Conservation (phyloP, 2,797 vertebrate genomes). For the Channa striata region DNA sequence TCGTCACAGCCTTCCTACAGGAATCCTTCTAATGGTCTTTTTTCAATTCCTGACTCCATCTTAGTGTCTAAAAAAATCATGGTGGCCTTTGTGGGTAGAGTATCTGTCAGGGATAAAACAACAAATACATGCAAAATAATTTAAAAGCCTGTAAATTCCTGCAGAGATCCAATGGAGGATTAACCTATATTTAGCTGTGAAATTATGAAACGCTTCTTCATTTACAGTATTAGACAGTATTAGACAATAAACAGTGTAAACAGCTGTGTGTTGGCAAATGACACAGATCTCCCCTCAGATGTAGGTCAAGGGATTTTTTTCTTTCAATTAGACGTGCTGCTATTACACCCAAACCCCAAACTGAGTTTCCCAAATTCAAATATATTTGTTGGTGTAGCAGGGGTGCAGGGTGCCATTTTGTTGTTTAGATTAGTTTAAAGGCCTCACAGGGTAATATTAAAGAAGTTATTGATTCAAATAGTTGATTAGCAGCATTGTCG, state of each 20-base stretch:
- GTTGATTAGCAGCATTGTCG: slow-evolving; percentile 71
- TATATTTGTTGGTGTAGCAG: slow-evolving; percentile 25
- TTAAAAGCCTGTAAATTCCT: slow-evolving; percentile 76
- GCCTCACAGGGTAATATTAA: slow-evolving; percentile 63
- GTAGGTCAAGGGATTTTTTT: slow-evolving; percentile 71
- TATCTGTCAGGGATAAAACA: slow-evolving; percentile 45
- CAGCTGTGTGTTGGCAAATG: slow-evolving; percentile 38
- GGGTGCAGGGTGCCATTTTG: slow-evolving; percentile 24
- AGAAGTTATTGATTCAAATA: slow-evolving; percentile 76
- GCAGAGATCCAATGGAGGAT: slow-evolving; percentile 71
- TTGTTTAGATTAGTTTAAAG: slow-evolving; percentile 44
- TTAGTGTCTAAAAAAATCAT: slow-evolving; percentile 12
- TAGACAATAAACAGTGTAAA: slow-evolving; percentile 62
- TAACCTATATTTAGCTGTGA: slow-evolving; percentile 72
- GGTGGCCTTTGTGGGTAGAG: slow-evolving; percentile 27
- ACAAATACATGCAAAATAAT: slow-evolving; percentile 66
- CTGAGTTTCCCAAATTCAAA: slow-evolving; percentile 65
- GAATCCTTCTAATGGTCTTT: slow-evolving; percentile 18
- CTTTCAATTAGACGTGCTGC: slow-evolving; percentile 49
- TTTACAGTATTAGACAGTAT: slow-evolving; percentile 48
- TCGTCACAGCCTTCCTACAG: not conserved
- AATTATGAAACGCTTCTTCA: slow-evolving; percentile 44
- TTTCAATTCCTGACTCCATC: slow-evolving; percentile 5
- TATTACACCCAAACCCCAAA: slow-evolving; percentile 36
- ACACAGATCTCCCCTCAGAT: slow-evolving; percentile 64